A percentile compares a stretch with the other conserved stretches of the same genome.
phyloP scores from a whole-genome alignment of 2,888 invertebrate genomes.

The Noctua pronuba region DNA sequence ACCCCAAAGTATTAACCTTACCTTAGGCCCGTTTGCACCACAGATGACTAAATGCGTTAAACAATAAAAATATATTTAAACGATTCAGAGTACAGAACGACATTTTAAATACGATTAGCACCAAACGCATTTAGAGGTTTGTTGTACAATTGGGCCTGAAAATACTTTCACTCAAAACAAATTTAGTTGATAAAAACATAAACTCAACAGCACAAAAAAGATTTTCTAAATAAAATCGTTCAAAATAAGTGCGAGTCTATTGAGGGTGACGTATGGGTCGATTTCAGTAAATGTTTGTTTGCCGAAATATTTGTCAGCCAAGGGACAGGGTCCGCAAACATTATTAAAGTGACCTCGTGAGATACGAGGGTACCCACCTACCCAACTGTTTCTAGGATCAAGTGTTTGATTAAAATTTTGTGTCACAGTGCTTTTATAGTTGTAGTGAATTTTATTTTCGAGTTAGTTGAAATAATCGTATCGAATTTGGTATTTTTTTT shows the following conservation, averaged over 20 bases:
- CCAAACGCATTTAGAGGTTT: not conserved
- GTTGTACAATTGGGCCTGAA: not conserved
- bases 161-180: not conserved
- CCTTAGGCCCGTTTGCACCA: not conserved
- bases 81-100: not conserved
- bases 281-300: constrained; percentile 61
- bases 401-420: constrained; percentile 23
- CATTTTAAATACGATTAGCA: not conserved
- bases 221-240: constrained; percentile 52
- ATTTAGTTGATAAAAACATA: constrained; percentile 21
- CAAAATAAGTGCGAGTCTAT: constrained; percentile 43
- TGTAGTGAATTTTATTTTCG: not conserved
- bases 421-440: not conserved
- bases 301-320: constrained; percentile 51
- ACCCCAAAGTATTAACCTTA: not conserved
- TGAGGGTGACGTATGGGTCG: constrained; percentile 44
- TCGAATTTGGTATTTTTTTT: not conserved
- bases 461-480: not conserved
- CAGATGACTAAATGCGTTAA: not conserved
- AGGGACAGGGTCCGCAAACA: constrained; percentile 46
- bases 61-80: not conserved
- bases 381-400: constrained; percentile 1
- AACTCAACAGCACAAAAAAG: constrained; percentile 22
- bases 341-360: constrained; percentile 53
- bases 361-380: constrained; percentile 15